Evolutionary conservation across 2,888 invertebrate species (phyloP), one percentile per base, ranked within the genome.

Genomic region (Lasioglossum morio): DNA sequence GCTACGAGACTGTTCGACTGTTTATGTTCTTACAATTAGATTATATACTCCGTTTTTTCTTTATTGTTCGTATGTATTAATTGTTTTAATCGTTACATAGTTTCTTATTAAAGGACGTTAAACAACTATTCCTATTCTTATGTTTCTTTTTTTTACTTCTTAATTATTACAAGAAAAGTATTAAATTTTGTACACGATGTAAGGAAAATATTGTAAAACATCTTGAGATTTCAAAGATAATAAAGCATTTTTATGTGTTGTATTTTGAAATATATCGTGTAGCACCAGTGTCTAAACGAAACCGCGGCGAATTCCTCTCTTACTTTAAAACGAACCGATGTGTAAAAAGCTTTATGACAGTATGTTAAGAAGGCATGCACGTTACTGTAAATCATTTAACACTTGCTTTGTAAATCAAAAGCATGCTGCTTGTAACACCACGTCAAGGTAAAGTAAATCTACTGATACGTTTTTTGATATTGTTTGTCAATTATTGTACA

Each of bases 371-470:
- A 73, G 78, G 88, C 88, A 88, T 88, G 88, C 69, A 84, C 63
- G 66, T 77, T 70, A 72, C 30, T n/a, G 23, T 72, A 81, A 79
- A 72, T 74, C 74, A 90, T 77, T 79, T 86, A 89, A 89, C 83
- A 84, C 66, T 82, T 80, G 87, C 88, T 90, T 89, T 86, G 77
- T 80, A 72, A 88, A 77, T 89, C 81, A 77, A 88, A 90, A 91
- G 92, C 92, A 93, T 93, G 92, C 91, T 74, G 89, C 92, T 90
- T 87, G 73, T 87, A 89, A 88, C 86, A 77, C 63, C 79, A 46
- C 72, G 57, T 53, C 40, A 70, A 88, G 89, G 90, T 87, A 90
- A 84, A 84, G 85, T 86, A 60, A 19, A 79, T 70, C 34, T 57
- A 66, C 1, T 63, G 72, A 30, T 46, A n/a, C 40, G 66, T 57